These are phyloP conservation scores for Hypsopygia costalis DNA, from an alignment of 2,888 invertebrate genomes.

Conservation along the genomic window DNA sequence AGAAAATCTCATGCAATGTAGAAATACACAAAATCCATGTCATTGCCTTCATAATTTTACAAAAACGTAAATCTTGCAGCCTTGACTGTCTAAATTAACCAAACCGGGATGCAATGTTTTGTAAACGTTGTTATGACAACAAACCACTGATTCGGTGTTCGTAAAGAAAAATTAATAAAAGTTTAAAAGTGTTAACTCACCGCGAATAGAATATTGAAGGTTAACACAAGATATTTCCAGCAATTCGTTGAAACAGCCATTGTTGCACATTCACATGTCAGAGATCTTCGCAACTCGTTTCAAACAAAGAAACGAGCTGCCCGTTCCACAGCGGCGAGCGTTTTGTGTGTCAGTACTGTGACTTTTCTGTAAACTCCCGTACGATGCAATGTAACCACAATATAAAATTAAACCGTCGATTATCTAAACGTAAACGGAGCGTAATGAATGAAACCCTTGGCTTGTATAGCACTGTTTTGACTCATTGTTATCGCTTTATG, in stretches of 20 bases:
- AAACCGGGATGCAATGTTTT: slow-evolving; percentile 16
- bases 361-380: slow-evolving; percentile 27
- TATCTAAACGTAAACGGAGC: slow-evolving; percentile 32
- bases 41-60: slow-evolving; percentile 14
- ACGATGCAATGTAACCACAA: slow-evolving; percentile 54
- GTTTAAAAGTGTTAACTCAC: slow-evolving; percentile 47
- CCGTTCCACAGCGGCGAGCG: slow-evolving; percentile 68
- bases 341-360: slow-evolving; percentile 37
- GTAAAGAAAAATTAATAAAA: slow-evolving; percentile 25
- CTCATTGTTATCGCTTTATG: slow-evolving; percentile 57
- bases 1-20: slow-evolving; percentile 23
- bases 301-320: slow-evolving; percentile 57
- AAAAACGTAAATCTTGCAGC: not conserved
- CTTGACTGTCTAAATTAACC: not conserved
- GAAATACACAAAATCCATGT: slow-evolving; percentile 30
- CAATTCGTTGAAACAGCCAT: slow-evolving; percentile 74
- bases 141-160: slow-evolving; percentile 23
- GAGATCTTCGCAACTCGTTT: slow-evolving; percentile 54
- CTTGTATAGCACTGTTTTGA: slow-evolving; percentile 21
- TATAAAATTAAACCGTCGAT: slow-evolving; percentile 65
- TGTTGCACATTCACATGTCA: slow-evolving; percentile 64
- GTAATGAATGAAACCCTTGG: slow-evolving; percentile 15
- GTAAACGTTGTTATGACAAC: slow-evolving; percentile 66
- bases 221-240: slow-evolving; percentile 74
- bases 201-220: slow-evolving; percentile 70